Evolutionary conservation across 2,888 invertebrate genomes (phyloP), one percentile per base, ranked within the genome.

Genomic region (Gortyna flavago): DNA sequence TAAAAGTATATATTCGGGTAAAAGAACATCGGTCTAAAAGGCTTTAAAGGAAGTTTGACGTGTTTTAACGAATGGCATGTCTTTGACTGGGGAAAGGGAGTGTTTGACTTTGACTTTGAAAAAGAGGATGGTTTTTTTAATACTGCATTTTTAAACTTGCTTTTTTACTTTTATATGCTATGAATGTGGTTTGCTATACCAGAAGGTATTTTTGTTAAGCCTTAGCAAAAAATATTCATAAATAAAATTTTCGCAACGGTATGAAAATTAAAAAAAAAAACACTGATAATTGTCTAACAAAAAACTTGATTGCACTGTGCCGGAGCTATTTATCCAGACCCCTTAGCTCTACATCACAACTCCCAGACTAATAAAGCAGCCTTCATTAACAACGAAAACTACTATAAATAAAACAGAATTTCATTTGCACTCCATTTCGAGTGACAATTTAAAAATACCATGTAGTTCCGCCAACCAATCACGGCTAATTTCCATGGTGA

Each of bases 1-100:
- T 64, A 81, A 41, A 62, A 62, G 72, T 79, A 79, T 68, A 70
- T 77, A 57, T 57, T 77, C 3, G 7, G n/a, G 5, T 83, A 81
- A 79, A 83, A 73, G 70, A 79, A 59, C 70, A 82, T 51, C 81
- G 38, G 57, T 35, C 64, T 82, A 67, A n/a, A 38, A 32, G 6
- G 18, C 18, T 38, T 57, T 32, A 29, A 35, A 13, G 18, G 25
- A 29, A 80, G 11, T 73, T 72, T 73, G 9, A 29, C 25, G 21
- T 81, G 13, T n/a, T 65, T 64, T 57, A 21, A 57, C 29, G 35
- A 44, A 35, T n/a, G 18, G 35, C 29, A n/a, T 64, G 8, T 21
- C 3, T 75, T 80, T 64, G 62, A 54, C 29, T 2, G 1, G 8
- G 21, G 7, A 57, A 79, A 57, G 25, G 25, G 4, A 35, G 11